Base-by-base conservation (phyloP, 2,113 vertebrate genomes). In the Crotalus viridis region DNA sequence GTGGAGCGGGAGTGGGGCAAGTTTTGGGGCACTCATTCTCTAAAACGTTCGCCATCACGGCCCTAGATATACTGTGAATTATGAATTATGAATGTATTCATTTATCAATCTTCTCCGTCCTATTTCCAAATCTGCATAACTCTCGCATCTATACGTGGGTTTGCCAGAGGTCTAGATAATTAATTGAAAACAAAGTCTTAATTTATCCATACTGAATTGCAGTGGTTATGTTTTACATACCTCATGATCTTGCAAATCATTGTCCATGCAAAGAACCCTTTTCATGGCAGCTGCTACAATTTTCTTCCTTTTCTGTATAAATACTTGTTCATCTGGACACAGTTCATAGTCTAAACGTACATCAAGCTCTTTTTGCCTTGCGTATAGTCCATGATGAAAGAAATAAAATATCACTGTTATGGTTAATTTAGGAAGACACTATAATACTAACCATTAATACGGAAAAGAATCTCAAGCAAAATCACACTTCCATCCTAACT, bases 261-360 rank as follows among this genome's bases (percentile, higher is more conserved):
- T 57, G 28, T 95, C 94, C 93, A 98, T 97, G 15, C 94, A 94
- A 56, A 99, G 96, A 46, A 91, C 95, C 89, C 96, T 97, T 94
- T 98, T 97, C 90, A 99, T 89, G 85, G 98, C 97, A 48, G 90
- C 88, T 56, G 97, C 97, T 88, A 98, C 98, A 61, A 98, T 93
- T 85, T 91, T 95, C 94, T 95, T 98, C 95, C 98, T 97, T 95
- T 97, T 98, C 93, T 96, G 95, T 10, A 99, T 94, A 94, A 98
- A 98, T 10, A 57, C 95, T 92, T 97, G 98, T 96, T 99, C 99
- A 89, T 98, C 95, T 0, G 9, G 10, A 56, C 98, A 98, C 39
- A 98, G 96, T 93, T 97, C 97, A 26, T 97, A 98, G 19, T 97
- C 98, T 96, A 99, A 96, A 17, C 98, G 98, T 85, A 98, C 97